Conservation (phyloP, 2,113 vertebrate species). For the Cyanoliseus patagonus region DNA sequence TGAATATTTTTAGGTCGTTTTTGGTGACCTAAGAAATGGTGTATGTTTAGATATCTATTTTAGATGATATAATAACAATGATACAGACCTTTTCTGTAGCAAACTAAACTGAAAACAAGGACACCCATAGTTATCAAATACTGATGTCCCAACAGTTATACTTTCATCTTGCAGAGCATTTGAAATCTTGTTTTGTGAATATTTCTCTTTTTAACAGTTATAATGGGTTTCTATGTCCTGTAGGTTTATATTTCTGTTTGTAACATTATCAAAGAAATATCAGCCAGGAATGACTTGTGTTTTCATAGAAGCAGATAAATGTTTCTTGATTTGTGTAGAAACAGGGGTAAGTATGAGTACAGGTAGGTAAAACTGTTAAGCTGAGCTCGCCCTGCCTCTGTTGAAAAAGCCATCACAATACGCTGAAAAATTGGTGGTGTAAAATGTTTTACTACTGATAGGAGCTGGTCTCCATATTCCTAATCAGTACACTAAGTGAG, state of each 20-base stretch:
- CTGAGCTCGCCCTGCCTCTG: background rate
- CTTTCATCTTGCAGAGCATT: background rate
- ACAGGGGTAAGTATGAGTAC: background rate
- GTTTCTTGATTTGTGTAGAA: background rate
- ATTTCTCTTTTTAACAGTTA: background rate
- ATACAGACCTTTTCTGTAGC: background rate
- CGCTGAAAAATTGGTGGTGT: background rate
- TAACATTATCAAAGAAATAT: background rate
- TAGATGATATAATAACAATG: slow-evolving; percentile 25
- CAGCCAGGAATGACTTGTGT: background rate
- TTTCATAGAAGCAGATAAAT: background rate
- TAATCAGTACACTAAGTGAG: slow-evolving; percentile 31
- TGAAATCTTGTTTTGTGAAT: background rate
- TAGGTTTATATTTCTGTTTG: background rate
- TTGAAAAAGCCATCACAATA: slow-evolving; percentile 1
- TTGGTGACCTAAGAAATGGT: slow-evolving; percentile 2
- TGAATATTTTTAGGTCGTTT: slow-evolving; percentile 24
- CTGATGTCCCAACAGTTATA: background rate
- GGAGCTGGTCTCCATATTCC: slow-evolving; percentile 22
- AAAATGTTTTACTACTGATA: background rate
- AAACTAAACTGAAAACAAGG: background rate
- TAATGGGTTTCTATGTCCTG: background rate
- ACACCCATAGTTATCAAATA: background rate
- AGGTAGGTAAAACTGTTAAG: background rate
- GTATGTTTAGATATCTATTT: slow-evolving; percentile 42